These are phyloP conservation scores for Digitonthophagus gazella DNA, from an alignment of 2,888 invertebrate genomes.

Conservation along the genomic window DNA sequence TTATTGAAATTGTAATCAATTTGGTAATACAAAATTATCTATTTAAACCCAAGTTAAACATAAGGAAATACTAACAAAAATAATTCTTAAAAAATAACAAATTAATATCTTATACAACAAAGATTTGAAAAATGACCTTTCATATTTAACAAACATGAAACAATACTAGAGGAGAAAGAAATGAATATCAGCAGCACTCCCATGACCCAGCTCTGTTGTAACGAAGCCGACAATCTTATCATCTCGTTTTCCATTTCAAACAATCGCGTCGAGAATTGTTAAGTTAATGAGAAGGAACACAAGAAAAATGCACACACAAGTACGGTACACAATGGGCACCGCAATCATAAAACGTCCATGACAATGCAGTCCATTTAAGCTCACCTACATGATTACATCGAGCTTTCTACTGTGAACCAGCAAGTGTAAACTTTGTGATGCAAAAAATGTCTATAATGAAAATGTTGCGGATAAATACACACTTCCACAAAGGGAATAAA, in stretches of 20 bases:
- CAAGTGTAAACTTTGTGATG: too few relatives aligned
- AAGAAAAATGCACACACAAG: constrained; percentile 12
- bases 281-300: constrained; percentile 13
- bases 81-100: too few relatives aligned
- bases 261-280: constrained; percentile 9
- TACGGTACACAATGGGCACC: constrained; percentile 19
- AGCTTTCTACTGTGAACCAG: background rate
- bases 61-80: too few relatives aligned
- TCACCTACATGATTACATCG: background rate
- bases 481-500: too few relatives aligned
- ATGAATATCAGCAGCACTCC: background rate
- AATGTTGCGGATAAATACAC: too few relatives aligned
- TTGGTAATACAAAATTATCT: too few relatives aligned
- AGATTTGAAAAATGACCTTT: background rate
- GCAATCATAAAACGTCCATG: constrained; percentile 21
- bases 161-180: background rate
- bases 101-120: too few relatives aligned
- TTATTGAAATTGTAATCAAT: too few relatives aligned
- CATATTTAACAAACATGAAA: background rate
- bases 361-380: background rate
- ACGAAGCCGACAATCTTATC: constrained; percentile 5
- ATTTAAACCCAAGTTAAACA: too few relatives aligned
- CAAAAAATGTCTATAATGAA: constrained; percentile 13
- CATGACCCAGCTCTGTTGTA: constrained; percentile 3
- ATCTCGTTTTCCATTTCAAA: constrained; percentile 13